Evolutionary conservation across 2,797 vertebrate species (phyloP).

Genomic region (Philypnodon macrostomus): DNA sequence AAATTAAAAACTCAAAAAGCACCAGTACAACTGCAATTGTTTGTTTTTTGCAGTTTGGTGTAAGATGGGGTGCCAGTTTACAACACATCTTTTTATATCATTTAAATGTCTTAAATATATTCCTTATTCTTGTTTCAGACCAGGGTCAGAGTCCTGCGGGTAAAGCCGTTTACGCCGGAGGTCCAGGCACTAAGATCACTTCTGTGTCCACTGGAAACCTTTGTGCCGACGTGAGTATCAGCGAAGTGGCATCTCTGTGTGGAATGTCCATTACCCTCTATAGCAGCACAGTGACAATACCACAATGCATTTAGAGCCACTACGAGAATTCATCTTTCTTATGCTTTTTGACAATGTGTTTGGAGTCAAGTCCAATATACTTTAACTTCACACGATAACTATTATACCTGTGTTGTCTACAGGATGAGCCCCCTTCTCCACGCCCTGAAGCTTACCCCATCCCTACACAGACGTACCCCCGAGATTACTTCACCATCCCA

Average conservation of each 20-base stretch:
- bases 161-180: conserved; percentile 83
- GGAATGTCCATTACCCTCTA: conserved; percentile 34
- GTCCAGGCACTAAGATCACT: conserved; percentile 91
- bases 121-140: conserved; percentile 70
- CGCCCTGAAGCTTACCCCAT: conserved; percentile 94
- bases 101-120: too few relatives aligned
- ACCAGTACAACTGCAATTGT: too few relatives aligned
- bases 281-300: conserved; percentile 7
- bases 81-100: neutral
- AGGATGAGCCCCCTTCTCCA: conserved; percentile 88
- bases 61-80: too few relatives aligned
- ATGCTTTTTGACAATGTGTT: neutral
- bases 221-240: conserved; percentile 87
- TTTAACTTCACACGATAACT: neutral
- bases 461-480: conserved; percentile 93
- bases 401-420: neutral
- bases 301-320: conserved; percentile 1
- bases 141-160: conserved; percentile 93
- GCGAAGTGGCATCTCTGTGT: conserved; percentile 16
- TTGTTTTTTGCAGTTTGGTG: too few relatives aligned
- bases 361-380: conserved; percentile 4
- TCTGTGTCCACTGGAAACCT: conserved; percentile 98
- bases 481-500: conserved; percentile 97
- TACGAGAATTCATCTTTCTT: conserved; percentile 21
- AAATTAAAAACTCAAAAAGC: too few relatives aligned